A percentile compares a stretch with the other conserved stretches of the same genome.
These are phyloP conservation scores for Argentina silus DNA, from an alignment of 2,797 vertebrate species.

Conservation along the genomic window DNA sequence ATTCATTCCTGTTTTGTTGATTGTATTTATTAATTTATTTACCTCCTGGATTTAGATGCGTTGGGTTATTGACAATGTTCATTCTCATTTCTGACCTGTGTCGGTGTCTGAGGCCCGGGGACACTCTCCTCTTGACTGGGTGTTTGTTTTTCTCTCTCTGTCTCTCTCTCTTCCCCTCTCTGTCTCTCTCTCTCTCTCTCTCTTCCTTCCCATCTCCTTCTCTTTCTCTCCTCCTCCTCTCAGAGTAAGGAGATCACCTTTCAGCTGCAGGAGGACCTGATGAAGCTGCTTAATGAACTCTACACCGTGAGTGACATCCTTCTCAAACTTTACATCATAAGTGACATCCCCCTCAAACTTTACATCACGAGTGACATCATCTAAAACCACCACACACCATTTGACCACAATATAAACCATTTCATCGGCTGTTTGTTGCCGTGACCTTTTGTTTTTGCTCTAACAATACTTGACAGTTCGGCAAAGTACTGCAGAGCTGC, in stretches of 20 bases:
- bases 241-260: constrained; percentile 98
- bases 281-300: constrained; percentile 98
- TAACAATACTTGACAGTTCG: not conserved
- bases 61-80: constrained; percentile 8
- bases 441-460: not conserved
- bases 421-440: too few relatives aligned
- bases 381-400: not conserved
- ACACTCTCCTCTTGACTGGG: not conserved
- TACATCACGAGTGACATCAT: not conserved
- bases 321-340: not conserved
- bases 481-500: not conserved
- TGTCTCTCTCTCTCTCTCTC: not conserved
- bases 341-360: not conserved
- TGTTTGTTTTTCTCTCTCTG: too few relatives aligned
- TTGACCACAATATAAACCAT: not conserved
- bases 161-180: not conserved
- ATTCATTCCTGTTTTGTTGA: constrained; percentile 47
- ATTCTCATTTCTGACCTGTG: not conserved
- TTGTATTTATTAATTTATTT: constrained; percentile 51
- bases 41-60: not conserved
- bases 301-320: constrained; percentile 88
- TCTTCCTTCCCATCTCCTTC: not conserved
- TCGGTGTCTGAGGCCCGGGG: not conserved
- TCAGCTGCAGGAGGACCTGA: constrained; percentile 97
- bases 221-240: constrained; percentile 2